phyloP scores from a whole-genome alignment of 2,797 vertebrate genomes.

The Schizopygopsis malacanthus region DNA sequence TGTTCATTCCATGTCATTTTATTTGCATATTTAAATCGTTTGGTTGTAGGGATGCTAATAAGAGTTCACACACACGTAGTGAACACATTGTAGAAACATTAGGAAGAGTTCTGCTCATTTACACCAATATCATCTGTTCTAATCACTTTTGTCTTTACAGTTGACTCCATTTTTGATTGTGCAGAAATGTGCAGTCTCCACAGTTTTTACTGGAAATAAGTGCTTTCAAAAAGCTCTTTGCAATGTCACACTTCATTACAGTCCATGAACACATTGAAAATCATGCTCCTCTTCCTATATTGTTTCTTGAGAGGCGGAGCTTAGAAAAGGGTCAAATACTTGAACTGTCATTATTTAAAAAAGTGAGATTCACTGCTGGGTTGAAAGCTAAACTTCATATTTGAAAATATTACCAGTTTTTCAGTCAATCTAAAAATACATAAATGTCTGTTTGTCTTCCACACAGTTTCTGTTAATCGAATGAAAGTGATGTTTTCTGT shows the following conservation, averaged over 20 bases:
- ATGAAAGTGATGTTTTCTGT: slow-evolving; percentile 16
- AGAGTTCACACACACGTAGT: background rate
- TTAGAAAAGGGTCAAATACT: background rate
- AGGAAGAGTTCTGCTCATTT: background rate
- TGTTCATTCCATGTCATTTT: background rate
- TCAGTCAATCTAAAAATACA: background rate
- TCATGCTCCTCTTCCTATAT: background rate
- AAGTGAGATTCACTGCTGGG: background rate
- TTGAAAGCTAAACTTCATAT: background rate
- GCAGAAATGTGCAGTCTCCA: no score
- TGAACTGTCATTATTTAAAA: background rate
- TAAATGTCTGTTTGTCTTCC: no score
- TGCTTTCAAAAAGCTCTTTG: background rate
- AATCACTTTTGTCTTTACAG: background rate
- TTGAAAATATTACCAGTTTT: background rate
- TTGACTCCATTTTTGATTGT: background rate
- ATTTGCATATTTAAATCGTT: background rate
- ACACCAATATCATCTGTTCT: background rate
- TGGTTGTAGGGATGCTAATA: background rate
- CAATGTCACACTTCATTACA: background rate
- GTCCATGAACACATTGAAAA: background rate
- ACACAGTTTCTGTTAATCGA: background rate
- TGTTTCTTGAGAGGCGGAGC: background rate
- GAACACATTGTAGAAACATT: background rate
- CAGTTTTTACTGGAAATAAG: no score